These are phyloP conservation scores for Ascidia mentula DNA, from an alignment of 23 tunicate genomes.

Conservation along the genomic window DNA sequence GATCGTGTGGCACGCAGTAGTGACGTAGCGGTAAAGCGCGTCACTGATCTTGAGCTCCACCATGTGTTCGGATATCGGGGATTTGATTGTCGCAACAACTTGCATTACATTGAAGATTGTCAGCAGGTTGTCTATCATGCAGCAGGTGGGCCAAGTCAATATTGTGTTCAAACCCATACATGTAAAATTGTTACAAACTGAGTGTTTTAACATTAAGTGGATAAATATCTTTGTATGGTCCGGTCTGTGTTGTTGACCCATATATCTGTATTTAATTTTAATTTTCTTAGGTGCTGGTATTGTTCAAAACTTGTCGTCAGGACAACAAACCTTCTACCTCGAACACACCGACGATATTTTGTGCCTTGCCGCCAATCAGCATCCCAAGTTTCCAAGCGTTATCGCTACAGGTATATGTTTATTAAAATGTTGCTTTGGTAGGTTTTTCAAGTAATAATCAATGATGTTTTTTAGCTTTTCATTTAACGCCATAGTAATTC, in stretches of 20 bases:
- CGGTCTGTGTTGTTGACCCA: neutral
- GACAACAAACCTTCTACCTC: conserved; percentile 76
- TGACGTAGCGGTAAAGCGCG: conserved; percentile 27
- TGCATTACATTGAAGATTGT: conserved; percentile 70
- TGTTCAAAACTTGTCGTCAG: conserved; percentile 60
- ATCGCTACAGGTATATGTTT: conserved; percentile 77
- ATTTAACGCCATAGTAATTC: neutral
- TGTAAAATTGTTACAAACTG: too few relatives aligned
- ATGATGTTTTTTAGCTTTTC: neutral
- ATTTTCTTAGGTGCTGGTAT: conserved; percentile 80
- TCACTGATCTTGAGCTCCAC: conserved; percentile 58
- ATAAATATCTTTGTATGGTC: too few relatives aligned
- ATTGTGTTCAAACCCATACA: too few relatives aligned
- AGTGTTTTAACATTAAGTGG: too few relatives aligned
- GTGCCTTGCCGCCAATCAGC: conserved; percentile 71
- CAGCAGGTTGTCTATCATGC: conserved; percentile 86
- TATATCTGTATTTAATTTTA: too few relatives aligned
- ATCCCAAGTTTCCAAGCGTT: conserved; percentile 82
- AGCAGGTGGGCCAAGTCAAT: too few relatives aligned
- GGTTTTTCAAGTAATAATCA: neutral
- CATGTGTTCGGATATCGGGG: conserved; percentile 99
- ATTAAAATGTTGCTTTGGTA: too few relatives aligned
- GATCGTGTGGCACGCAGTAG: conserved; percentile 23
- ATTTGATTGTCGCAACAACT: conserved; percentile 93
- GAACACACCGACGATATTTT: conserved; percentile 98